phyloP scores from a whole-genome alignment of 2,797 vertebrate genomes.

The Toxotes lorentzi region DNA sequence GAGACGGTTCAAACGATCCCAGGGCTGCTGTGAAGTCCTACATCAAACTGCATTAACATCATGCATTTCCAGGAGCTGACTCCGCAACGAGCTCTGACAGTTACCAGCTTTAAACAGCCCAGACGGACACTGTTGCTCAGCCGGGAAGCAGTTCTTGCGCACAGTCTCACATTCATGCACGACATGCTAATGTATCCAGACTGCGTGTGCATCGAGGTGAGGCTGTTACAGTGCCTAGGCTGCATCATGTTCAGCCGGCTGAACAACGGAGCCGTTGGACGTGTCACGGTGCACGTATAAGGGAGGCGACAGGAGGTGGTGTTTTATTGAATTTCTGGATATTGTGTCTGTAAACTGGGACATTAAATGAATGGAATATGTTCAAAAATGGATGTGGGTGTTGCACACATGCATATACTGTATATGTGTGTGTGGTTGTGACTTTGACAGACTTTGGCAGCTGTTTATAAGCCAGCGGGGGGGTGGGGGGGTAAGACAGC shows the following conservation, averaged over 20 bases:
- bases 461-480: conserved; percentile 16
- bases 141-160: conserved; percentile 25
- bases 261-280: conserved; percentile 30
- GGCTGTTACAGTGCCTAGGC: conserved; percentile 5
- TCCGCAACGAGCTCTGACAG: conserved; percentile 16
- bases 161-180: conserved; percentile 36
- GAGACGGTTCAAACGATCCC: background rate
- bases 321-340: conserved; percentile 28
- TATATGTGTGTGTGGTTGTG: background rate
- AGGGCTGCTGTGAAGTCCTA: background rate
- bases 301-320: conserved; percentile 3
- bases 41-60: conserved; percentile 20
- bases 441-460: conserved; percentile 53
- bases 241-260: conserved; percentile 27
- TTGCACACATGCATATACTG: background rate
- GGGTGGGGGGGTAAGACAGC: conserved; percentile 29
- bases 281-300: background rate
- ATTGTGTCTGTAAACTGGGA: conserved; percentile 10
- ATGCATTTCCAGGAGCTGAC: background rate
- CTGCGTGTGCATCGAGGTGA: conserved; percentile 39
- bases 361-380: conserved; percentile 10
- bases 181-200: conserved; percentile 40
- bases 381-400: background rate
- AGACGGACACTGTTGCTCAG: conserved; percentile 18
- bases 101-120: conserved; percentile 32